phyloP scores from a whole-genome alignment of 2,797 vertebrate genomes.

The Arnoldichthys spilopterus region DNA sequence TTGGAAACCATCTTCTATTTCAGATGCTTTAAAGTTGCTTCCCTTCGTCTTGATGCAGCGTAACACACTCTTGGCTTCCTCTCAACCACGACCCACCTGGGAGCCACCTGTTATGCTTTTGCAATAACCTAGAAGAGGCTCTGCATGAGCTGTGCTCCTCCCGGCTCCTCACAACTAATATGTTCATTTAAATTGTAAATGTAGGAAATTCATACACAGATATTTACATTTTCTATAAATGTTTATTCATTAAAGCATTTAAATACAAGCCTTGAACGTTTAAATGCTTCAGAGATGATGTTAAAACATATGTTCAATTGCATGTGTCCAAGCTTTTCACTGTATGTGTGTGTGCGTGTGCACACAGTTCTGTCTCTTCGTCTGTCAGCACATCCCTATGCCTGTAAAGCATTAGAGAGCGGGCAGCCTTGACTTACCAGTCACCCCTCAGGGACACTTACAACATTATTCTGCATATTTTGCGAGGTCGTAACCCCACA shows the following conservation, averaged over 20 bases:
- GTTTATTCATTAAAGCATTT: neutral
- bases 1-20: too few relatives aligned
- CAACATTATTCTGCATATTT: constrained; percentile 8
- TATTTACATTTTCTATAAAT: neutral
- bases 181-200: neutral
- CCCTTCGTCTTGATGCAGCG: too few relatives aligned
- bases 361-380: neutral
- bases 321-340: neutral
- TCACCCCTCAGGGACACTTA: constrained; percentile 12
- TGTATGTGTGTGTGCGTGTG: neutral
- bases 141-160: too few relatives aligned
- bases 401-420: neutral
- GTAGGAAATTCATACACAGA: neutral
- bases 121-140: too few relatives aligned
- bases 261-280: neutral
- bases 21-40: too few relatives aligned
- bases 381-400: neutral
- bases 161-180: too few relatives aligned
- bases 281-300: neutral
- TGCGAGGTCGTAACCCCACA: constrained; percentile 16
- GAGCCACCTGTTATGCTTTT: too few relatives aligned
- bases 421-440: constrained; percentile 1
- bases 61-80: too few relatives aligned
- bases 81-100: too few relatives aligned
- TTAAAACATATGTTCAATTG: neutral